Evolutionary conservation across 2,113 vertebrate species (phyloP).

Genomic region (Pithys albifrons): DNA sequence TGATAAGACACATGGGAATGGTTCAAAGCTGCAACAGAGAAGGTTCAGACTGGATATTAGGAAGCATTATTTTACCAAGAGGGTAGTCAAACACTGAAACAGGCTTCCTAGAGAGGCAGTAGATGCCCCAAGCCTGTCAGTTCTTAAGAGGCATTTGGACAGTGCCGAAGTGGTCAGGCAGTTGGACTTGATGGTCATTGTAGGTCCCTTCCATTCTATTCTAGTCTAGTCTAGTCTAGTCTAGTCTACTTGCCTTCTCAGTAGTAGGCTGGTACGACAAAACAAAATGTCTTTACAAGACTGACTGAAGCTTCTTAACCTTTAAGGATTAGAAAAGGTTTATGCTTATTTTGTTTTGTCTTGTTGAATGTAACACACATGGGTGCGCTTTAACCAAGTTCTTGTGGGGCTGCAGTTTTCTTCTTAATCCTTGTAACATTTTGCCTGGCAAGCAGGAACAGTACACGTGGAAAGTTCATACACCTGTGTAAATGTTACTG

Average conservation of each 20-base stretch:
- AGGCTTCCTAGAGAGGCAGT: background rate
- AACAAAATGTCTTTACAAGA: background rate
- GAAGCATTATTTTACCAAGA: background rate
- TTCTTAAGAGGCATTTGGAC: background rate
- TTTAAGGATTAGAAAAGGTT: background rate
- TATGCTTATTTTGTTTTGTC: background rate
- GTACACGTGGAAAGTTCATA: background rate
- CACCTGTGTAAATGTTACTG: conserved; percentile 28
- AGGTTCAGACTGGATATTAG: background rate
- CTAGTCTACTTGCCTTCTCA: background rate
- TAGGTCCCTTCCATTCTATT: background rate
- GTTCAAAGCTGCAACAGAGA: background rate
- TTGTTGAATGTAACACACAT: background rate
- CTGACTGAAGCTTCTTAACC: background rate
- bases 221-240: background rate
- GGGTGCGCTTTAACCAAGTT: background rate
- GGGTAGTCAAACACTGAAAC: background rate
- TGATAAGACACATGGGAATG: too few species aligned
- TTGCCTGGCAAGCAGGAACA: background rate
- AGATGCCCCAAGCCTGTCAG: background rate
- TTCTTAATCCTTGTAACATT: background rate
- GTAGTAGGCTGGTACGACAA: background rate
- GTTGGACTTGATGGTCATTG: background rate
- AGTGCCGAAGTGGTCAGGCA: background rate
- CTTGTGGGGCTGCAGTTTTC: background rate